These are phyloP conservation scores for Phasia obesa DNA, from an alignment of 2,888 invertebrate species.

Conservation along the genomic window DNA sequence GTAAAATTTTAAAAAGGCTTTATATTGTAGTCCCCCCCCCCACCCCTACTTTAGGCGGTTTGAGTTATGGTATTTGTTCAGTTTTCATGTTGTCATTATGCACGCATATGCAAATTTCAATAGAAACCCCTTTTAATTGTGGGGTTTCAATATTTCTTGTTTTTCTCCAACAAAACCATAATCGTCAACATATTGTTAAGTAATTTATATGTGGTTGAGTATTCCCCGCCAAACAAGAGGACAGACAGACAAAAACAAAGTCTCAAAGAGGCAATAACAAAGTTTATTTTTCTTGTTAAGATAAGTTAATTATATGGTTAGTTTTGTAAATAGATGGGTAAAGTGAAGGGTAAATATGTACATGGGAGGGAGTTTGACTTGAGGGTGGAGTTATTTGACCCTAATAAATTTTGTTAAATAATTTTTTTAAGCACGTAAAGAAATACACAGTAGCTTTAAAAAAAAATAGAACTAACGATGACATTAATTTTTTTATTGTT, in stretches of 20 bases:
- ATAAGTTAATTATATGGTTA: constrained; percentile 79
- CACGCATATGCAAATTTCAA: constrained; percentile 79
- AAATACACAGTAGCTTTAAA: too few relatives aligned
- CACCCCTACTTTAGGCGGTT: neutral
- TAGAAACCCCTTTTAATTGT: constrained; percentile 76
- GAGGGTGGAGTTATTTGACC: neutral
- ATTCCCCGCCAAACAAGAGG: neutral
- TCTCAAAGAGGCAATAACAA: constrained; percentile 22
- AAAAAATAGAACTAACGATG: too few relatives aligned
- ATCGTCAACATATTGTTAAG: constrained; percentile 60
- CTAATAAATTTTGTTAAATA: too few relatives aligned
- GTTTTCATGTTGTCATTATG: constrained; percentile 42
- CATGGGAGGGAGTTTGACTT: neutral
- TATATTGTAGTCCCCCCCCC: neutral
- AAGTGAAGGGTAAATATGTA: constrained; percentile 10
- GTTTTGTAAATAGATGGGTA: constrained; percentile 65
- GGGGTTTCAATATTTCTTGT: constrained; percentile 10
- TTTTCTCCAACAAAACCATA: constrained; percentile 26
- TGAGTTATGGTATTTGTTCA: neutral
- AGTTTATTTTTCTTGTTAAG: constrained; percentile 43
- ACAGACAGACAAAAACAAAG: neutral
- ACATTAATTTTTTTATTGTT: too few relatives aligned
- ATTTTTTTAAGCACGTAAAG: too few relatives aligned
- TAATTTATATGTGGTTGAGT: constrained; percentile 53
- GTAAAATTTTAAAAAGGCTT: neutral